Conservation (phyloP, 2,888 invertebrate species). For the Malthinus seriepunctatus region DNA sequence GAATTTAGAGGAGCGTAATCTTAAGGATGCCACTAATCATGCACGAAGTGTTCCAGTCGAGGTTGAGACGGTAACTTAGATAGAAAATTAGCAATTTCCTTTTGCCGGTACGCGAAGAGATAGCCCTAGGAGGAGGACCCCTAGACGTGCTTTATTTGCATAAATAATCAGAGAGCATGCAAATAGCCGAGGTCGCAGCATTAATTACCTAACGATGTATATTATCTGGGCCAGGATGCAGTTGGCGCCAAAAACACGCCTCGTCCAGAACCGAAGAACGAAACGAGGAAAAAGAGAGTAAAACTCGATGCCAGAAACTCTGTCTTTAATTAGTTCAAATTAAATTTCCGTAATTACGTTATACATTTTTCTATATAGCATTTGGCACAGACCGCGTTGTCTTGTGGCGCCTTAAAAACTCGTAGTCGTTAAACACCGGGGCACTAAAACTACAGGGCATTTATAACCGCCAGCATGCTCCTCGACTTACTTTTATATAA, state of each 20-base stretch:
- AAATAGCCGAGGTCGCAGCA: conserved; percentile 53
- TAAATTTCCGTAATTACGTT: conserved; percentile 54
- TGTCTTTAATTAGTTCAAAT: conserved; percentile 54
- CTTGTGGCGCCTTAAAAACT: conserved; percentile 30
- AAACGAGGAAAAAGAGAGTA: conserved; percentile 37
- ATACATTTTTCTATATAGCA: conserved; percentile 45
- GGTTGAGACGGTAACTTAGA: conserved; percentile 44
- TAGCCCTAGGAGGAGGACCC: conserved; percentile 45
- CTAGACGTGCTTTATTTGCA: conserved; percentile 53
- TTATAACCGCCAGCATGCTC: conserved; percentile 16
- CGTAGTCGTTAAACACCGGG: conserved; percentile 27
- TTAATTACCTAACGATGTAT: conserved; percentile 54
- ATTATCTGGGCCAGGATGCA: conserved; percentile 47
- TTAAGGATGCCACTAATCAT: conserved; percentile 28
- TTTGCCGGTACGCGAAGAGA: conserved; percentile 40
- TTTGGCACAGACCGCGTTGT: conserved; percentile 35
- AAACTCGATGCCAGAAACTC: conserved; percentile 39
- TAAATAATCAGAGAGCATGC: conserved; percentile 56
- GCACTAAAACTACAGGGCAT: conserved; percentile 20
- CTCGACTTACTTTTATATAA: conserved; percentile 14
- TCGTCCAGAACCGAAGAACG: conserved; percentile 25
- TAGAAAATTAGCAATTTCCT: conserved; percentile 55
- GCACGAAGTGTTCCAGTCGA: conserved; percentile 28
- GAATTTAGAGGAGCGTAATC: conserved; percentile 16
- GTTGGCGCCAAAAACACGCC: conserved; percentile 44